Conservation (phyloP, 2,797 vertebrate genomes). For the Anableps anableps region DNA sequence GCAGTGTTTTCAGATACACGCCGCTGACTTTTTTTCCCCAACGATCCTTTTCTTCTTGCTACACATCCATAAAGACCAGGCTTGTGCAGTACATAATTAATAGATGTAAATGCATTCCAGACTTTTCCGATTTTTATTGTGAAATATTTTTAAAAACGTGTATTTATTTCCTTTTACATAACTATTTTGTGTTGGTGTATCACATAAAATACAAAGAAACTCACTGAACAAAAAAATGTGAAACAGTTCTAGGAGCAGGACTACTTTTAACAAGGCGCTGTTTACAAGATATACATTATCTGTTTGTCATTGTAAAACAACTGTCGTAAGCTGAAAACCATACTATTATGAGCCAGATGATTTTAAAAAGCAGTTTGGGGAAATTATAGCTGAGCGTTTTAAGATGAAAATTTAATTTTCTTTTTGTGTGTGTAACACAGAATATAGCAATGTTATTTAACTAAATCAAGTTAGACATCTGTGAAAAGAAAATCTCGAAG, state of each 20-base stretch:
- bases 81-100: too few species aligned
- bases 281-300: background rate
- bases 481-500: background rate
- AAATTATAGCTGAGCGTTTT: background rate
- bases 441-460: constrained; percentile 3
- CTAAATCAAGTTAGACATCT: constrained; percentile 11
- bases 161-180: background rate
- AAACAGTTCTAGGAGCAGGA: background rate
- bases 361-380: background rate
- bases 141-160: background rate
- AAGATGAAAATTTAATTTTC: background rate
- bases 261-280: background rate
- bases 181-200: background rate
- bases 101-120: too few species aligned
- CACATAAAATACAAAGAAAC: background rate
- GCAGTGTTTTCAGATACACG: too few species aligned
- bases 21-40: too few species aligned
- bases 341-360: background rate
- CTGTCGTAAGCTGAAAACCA: background rate
- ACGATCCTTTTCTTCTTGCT: too few species aligned
- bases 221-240: background rate
- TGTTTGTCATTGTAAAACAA: too few species aligned
- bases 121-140: too few species aligned
- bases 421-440: background rate
- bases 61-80: too few species aligned